Percentiles rank a stretch among this genome's conserved stretches.
Evolutionary conservation across 2,888 invertebrate genomes (phyloP).

Genomic region (Anticlea derivata): DNA sequence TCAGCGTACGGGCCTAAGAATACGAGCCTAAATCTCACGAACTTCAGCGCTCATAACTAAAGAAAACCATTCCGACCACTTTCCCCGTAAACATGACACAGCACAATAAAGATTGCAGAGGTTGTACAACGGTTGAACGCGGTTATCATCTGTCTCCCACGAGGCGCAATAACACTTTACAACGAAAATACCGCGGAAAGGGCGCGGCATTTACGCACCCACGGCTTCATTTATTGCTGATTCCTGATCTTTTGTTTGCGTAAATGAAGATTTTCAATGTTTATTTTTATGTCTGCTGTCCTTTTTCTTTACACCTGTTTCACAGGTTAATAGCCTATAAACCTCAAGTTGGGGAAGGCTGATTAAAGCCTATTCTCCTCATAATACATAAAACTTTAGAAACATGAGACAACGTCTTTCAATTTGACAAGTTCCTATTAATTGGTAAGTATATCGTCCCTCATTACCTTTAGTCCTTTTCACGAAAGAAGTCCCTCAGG

Average conservation of each 20-base stretch:
- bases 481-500: too few relatives aligned
- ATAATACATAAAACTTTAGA: too few relatives aligned
- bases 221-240: slow-evolving; percentile 12
- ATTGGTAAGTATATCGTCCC: too few relatives aligned
- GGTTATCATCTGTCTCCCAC: slow-evolving; percentile 39
- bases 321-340: too few relatives aligned
- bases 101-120: slow-evolving; percentile 25
- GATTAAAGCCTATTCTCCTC: background rate
- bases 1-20: too few relatives aligned
- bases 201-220: slow-evolving; percentile 28
- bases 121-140: slow-evolving; percentile 22
- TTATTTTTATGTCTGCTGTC: background rate
- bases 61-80: slow-evolving; percentile 11
- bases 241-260: slow-evolving; percentile 18
- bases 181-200: slow-evolving; percentile 36
- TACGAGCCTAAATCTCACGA: too few relatives aligned
- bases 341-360: too few relatives aligned
- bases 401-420: too few relatives aligned
- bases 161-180: slow-evolving; percentile 48
- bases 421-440: too few relatives aligned
- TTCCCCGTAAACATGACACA: slow-evolving; percentile 17
- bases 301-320: background rate
- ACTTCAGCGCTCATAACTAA: background rate
- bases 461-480: too few relatives aligned
- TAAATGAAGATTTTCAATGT: slow-evolving; percentile 11